A percentile compares a stretch with the other conserved stretches of the same genome.
Conservation (phyloP, 2,113 vertebrate genomes). For the Myiopsitta monachus region DNA sequence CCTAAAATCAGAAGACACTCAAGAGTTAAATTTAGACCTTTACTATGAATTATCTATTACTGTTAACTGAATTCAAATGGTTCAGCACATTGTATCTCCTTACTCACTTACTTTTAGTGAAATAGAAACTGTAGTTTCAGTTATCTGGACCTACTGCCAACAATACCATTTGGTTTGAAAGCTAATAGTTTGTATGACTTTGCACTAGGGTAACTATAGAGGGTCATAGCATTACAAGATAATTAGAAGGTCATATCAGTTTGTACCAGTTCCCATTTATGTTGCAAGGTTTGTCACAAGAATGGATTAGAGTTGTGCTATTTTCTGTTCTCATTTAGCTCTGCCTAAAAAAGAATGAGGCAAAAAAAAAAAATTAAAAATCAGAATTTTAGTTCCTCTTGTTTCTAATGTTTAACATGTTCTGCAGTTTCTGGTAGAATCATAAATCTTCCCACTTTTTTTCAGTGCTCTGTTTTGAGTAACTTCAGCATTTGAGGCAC, state of each 20-base stretch:
- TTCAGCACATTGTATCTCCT: not conserved
- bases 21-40: not conserved
- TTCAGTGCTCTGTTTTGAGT: not conserved
- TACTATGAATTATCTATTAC: not conserved
- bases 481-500: not conserved
- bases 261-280: constrained; percentile 18
- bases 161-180: constrained; percentile 6
- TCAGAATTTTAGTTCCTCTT: constrained; percentile 11
- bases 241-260: not conserved
- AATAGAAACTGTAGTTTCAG: constrained; percentile 10
- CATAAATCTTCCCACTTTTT: not conserved
- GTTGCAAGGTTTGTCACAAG: constrained; percentile 1
- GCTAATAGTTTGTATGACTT: constrained; percentile 17
- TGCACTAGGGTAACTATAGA: not conserved
- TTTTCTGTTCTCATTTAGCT: constrained; percentile 57
- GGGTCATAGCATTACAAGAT: not conserved
- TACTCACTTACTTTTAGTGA: constrained; percentile 35
- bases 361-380: not conserved
- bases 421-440: not conserved
- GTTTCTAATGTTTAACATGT: not conserved
- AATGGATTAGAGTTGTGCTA: constrained; percentile 38
- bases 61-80: constrained; percentile 6
- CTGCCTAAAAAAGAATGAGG: constrained; percentile 27
- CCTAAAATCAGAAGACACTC: not conserved
- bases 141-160: not conserved